These are phyloP conservation scores for Ornithoptera priamus DNA, from an alignment of 2,888 invertebrate species.

Conservation along the genomic window DNA sequence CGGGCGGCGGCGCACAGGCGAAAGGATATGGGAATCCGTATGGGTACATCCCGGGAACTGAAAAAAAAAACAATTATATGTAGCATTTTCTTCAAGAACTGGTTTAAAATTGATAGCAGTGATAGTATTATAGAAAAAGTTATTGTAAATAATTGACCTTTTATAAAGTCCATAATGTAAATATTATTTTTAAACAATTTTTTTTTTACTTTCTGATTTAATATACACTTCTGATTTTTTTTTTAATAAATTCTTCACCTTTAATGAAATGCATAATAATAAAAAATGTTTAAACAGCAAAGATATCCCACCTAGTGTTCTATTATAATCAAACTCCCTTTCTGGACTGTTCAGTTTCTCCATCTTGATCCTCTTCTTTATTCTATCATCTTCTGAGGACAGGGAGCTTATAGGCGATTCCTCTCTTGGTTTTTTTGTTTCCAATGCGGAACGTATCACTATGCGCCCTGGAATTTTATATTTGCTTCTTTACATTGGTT, in stretches of 20 bases:
- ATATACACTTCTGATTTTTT: too few species aligned
- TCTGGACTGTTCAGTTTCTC: constrained; percentile 62
- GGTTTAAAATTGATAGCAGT: too few species aligned
- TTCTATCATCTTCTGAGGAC: constrained; percentile 52
- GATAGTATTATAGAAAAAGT: too few species aligned
- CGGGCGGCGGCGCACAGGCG: constrained; percentile 56
- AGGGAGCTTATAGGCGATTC: constrained; percentile 60
- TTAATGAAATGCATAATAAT: too few species aligned
- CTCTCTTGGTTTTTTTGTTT: constrained; percentile 63
- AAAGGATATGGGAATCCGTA: constrained; percentile 65
- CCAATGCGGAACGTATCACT: constrained; percentile 68
- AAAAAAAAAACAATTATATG: constrained; percentile 1
- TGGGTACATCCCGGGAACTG: constrained; percentile 37
- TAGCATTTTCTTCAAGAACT: too few species aligned
- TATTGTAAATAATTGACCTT: too few species aligned
- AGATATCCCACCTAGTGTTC: constrained; percentile 46
- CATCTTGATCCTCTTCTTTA: constrained; percentile 51
- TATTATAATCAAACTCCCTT: constrained; percentile 59
- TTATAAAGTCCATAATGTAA: too few species aligned
- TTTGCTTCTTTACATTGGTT: too few species aligned
- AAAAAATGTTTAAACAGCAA: too few species aligned
- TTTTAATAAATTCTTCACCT: too few species aligned
- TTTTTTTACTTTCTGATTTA: too few species aligned
- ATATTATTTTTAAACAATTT: too few species aligned
- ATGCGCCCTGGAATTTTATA: constrained; percentile 62